Conservation (phyloP, 1,140 invertebrate species). For the Lutraria rhynchaena region DNA sequence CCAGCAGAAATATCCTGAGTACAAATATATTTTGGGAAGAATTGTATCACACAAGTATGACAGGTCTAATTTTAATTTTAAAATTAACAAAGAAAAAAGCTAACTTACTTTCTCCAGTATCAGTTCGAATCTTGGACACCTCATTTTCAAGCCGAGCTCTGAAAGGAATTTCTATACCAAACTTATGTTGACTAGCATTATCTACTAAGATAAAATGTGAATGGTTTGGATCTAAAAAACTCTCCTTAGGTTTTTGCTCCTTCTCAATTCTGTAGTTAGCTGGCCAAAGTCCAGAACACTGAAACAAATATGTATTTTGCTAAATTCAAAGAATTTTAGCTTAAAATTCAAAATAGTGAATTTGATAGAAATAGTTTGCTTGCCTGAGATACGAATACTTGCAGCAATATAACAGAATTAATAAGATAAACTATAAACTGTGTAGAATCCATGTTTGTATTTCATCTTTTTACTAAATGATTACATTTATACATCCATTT, state of each 20-base stretch:
- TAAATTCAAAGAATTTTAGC: neutral
- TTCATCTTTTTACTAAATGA: too few relatives aligned
- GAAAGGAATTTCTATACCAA: constrained; percentile 78
- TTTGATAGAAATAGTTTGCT: neutral
- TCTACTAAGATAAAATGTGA: constrained; percentile 84
- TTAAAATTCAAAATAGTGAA: neutral
- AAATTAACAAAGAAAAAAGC: too few relatives aligned
- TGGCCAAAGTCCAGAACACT: constrained; percentile 72
- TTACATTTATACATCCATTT: too few relatives aligned
- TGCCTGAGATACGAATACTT: neutral
- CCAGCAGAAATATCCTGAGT: too few relatives aligned
- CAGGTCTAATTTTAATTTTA: too few relatives aligned
- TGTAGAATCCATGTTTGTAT: too few relatives aligned
- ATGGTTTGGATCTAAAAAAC: constrained; percentile 82
- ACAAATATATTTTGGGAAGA: too few relatives aligned
- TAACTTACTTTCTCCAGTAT: constrained; percentile 64
- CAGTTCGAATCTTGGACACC: constrained; percentile 70
- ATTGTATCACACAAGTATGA: too few relatives aligned
- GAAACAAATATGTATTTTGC: neutral
- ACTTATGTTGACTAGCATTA: constrained; percentile 78
- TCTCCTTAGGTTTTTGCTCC: constrained; percentile 54
- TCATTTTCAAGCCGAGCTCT: constrained; percentile 74
- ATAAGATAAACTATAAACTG: too few relatives aligned
- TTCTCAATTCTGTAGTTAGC: constrained; percentile 70
- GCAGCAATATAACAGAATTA: neutral